phyloP scores from a whole-genome alignment of 1,140 invertebrate species.

The Drosophila saltans region DNA sequence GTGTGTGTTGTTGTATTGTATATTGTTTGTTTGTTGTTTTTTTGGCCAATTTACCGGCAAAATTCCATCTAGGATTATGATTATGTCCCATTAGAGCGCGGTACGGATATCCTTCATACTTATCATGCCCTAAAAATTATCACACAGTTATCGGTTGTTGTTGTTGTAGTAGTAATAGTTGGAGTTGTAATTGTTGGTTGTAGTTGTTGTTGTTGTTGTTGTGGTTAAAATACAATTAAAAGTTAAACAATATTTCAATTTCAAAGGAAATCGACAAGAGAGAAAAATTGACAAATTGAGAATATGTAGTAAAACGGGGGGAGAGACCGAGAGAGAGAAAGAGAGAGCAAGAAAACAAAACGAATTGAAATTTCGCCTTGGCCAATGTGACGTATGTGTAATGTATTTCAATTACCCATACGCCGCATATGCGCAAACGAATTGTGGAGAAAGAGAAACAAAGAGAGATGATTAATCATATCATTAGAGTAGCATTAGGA shows the following conservation, averaged over 20 bases:
- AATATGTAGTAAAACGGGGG: too few species aligned
- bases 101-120: conserved; percentile 83
- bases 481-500: conserved; percentile 12
- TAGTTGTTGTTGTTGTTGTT: conserved; percentile 51
- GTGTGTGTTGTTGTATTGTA: conserved; percentile 27
- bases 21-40: conserved; percentile 17
- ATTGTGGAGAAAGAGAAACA: background rate
- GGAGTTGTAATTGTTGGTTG: conserved; percentile 39
- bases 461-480: conserved; percentile 13
- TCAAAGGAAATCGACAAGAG: conserved; percentile 4
- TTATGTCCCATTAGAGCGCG: conserved; percentile 82
- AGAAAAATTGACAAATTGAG: background rate
- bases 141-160: conserved; percentile 56
- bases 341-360: conserved; percentile 5
- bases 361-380: background rate
- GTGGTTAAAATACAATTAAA: conserved; percentile 38
- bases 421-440: background rate
- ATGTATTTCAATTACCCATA: conserved; percentile 15
- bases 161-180: conserved; percentile 28
- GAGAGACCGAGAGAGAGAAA: background rate
- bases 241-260: conserved; percentile 34
- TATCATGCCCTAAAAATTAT: conserved; percentile 81
- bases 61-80: conserved; percentile 83
- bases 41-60: conserved; percentile 83
- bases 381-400: conserved; percentile 26